Evolutionary conservation across 1,140 invertebrate species (phyloP).

Genomic region (Solenopsis fugax): DNA sequence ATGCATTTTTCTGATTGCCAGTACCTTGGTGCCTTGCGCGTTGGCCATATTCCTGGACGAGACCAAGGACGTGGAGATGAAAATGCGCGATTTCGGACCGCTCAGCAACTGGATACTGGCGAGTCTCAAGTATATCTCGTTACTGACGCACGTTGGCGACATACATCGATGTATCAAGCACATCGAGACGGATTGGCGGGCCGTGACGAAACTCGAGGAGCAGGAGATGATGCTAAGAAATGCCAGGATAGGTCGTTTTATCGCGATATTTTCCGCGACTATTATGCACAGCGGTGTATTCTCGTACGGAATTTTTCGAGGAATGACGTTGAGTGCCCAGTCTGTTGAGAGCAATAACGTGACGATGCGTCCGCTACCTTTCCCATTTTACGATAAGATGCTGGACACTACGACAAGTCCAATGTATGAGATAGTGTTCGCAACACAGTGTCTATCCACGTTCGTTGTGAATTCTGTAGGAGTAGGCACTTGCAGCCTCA

Average conservation of each 20-base stretch:
- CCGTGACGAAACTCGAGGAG: constrained; percentile 23
- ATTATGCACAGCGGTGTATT: constrained; percentile 62
- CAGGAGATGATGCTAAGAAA: constrained; percentile 61
- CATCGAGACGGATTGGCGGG: constrained; percentile 64
- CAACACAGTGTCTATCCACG: constrained; percentile 60
- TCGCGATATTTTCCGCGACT: constrained; percentile 8
- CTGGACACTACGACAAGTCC: constrained; percentile 42
- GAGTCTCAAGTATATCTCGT: constrained; percentile 48
- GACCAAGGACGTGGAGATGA: neutral
- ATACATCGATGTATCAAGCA: constrained; percentile 67
- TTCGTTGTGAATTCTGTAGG: constrained; percentile 66
- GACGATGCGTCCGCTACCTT: constrained; percentile 37
- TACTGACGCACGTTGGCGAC: constrained; percentile 51
- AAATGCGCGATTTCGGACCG: constrained; percentile 53
- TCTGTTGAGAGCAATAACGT: constrained; percentile 46
- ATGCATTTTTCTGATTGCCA: constrained; percentile 35
- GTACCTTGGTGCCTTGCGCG: constrained; percentile 50
- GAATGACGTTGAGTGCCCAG: neutral
- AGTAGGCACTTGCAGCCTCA: constrained; percentile 60
- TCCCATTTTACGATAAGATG: constrained; percentile 38
- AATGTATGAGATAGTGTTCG: constrained; percentile 67
- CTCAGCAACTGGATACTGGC: constrained; percentile 64
- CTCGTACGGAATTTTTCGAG: constrained; percentile 15
- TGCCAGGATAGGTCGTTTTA: constrained; percentile 49
- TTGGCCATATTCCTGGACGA: constrained; percentile 43